Percentiles rank a stretch among this genome's conserved stretches.
phyloP scores from a whole-genome alignment of 2,113 vertebrate genomes.

The Acrocephalus kingi region DNA sequence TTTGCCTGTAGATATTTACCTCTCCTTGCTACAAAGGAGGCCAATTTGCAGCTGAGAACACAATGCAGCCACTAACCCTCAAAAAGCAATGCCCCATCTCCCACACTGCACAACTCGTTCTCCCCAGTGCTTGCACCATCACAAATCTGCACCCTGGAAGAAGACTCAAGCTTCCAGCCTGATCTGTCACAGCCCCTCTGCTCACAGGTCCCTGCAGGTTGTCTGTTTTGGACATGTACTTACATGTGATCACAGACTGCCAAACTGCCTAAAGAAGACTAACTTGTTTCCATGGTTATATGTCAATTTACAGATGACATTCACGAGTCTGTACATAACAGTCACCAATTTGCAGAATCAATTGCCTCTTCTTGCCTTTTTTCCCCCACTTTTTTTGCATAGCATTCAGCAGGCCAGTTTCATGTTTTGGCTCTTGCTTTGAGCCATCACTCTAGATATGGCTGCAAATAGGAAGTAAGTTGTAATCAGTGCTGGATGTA shows the following conservation, averaged over 20 bases:
- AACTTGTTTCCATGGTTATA: not conserved
- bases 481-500: not conserved
- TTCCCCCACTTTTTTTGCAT: fast-evolving
- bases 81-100: not conserved
- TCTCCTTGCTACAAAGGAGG: not conserved
- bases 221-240: not conserved
- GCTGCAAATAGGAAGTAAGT: not conserved
- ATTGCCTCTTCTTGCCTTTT: not conserved
- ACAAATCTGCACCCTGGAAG: not conserved
- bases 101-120: fast-evolving
- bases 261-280: fast-evolving
- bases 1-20: not conserved
- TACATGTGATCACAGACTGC: not conserved
- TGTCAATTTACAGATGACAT: not conserved
- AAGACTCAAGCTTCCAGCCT: not conserved
- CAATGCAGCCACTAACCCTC: not conserved
- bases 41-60: not conserved
- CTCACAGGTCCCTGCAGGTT: not conserved
- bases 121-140: not conserved
- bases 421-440: not conserved
- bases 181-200: not conserved
- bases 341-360: not conserved
- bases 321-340: not conserved
- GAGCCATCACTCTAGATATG: not conserved
- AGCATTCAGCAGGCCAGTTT: not conserved